A percentile compares a stretch with the other conserved stretches of the same genome.
Conservation (phyloP, 1,140 invertebrate genomes). For the Ceratoteleas bidentatus region DNA sequence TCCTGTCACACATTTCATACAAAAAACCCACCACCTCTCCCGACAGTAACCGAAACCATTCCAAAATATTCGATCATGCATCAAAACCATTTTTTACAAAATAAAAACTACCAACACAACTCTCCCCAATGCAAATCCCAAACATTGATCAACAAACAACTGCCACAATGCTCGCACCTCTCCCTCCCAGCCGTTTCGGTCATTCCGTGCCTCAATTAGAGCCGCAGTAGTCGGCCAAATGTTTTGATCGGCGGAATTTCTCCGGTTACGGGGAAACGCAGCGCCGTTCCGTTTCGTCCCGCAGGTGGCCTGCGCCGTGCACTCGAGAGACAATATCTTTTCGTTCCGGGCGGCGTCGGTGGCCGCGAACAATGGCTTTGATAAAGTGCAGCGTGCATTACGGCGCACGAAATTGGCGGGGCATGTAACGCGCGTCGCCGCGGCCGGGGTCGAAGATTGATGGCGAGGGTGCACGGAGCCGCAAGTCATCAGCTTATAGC, state of each 20-base stretch:
- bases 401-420: slow-evolving; percentile 26
- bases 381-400: slow-evolving; percentile 37
- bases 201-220: background rate
- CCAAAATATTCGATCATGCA: no score
- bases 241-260: slow-evolving; percentile 20
- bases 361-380: slow-evolving; percentile 39
- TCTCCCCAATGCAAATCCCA: background rate
- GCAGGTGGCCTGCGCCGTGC: background rate
- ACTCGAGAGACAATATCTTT: slow-evolving; percentile 35
- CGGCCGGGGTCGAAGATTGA: slow-evolving; percentile 70
- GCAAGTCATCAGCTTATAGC: slow-evolving; percentile 68
- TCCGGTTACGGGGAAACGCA: slow-evolving; percentile 12
- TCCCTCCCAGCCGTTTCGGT: no score
- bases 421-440: slow-evolving; percentile 32
- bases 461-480: slow-evolving; percentile 55
- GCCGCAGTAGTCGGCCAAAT: slow-evolving; percentile 35
- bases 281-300: slow-evolving; percentile 13
- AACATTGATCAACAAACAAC: no score
- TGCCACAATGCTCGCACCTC: no score
- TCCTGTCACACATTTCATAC: no score
- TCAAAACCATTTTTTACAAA: background rate
- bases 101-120: background rate
- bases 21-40: no score
- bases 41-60: no score
- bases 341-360: slow-evolving; percentile 15